phyloP scores from a whole-genome alignment of 1,140 invertebrate genomes.

The Drosophila baimaii region DNA sequence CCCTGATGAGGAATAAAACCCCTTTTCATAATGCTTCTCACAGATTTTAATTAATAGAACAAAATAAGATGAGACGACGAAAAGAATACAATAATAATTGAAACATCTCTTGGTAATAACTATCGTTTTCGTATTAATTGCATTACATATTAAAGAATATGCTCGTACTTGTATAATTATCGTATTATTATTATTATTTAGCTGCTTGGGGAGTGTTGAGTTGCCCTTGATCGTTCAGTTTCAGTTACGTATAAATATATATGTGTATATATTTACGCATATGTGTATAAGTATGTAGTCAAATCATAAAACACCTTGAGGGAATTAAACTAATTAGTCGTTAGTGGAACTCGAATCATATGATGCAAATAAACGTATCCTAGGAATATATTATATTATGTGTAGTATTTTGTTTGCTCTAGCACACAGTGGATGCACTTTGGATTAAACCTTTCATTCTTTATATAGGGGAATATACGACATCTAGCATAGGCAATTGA shows the following conservation, averaged over 20 bases:
- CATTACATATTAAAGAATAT: slow-evolving; percentile 51
- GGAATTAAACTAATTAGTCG: slow-evolving; percentile 55
- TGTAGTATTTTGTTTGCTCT: slow-evolving; percentile 23
- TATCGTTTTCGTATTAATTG: slow-evolving; percentile 65
- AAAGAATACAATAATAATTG: slow-evolving; percentile 38
- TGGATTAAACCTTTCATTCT: slow-evolving; percentile 26
- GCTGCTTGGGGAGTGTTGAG: slow-evolving; percentile 23
- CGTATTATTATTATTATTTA: slow-evolving; percentile 44
- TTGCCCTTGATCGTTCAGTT: slow-evolving; percentile 59
- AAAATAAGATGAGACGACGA: slow-evolving; percentile 22
- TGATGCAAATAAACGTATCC: slow-evolving; percentile 35
- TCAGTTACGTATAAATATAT: slow-evolving; percentile 51
- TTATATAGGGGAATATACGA: slow-evolving; percentile 48
- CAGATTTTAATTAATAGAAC: slow-evolving; percentile 64
- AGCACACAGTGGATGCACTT: no score
- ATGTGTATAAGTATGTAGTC: slow-evolving; percentile 50
- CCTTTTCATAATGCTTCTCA: slow-evolving; percentile 28
- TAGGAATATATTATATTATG: slow-evolving; percentile 33
- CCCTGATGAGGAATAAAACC: slow-evolving; percentile 1
- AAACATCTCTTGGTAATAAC: slow-evolving; percentile 60
- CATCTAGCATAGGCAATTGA: slow-evolving; percentile 78
- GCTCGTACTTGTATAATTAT: slow-evolving; percentile 48
- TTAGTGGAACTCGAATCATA: slow-evolving; percentile 39
- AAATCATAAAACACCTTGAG: slow-evolving; percentile 65
- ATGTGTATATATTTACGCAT: slow-evolving; percentile 18